Base-by-base conservation (phyloP, 2,797 vertebrate genomes). In the Anableps anableps region DNA sequence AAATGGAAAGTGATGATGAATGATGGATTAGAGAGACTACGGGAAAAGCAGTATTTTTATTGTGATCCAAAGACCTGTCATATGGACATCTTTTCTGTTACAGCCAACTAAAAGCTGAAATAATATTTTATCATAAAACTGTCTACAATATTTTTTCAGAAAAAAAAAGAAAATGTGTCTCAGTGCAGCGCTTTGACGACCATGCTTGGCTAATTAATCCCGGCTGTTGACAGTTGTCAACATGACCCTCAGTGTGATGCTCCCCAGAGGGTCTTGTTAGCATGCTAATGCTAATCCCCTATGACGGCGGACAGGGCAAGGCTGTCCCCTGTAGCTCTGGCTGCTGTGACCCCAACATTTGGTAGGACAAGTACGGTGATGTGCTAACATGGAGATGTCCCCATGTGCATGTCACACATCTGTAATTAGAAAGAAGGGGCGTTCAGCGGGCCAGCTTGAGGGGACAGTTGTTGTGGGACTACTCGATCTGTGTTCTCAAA, bases 231-330 rank as follows among this genome's bases (percentile, higher is more conserved):
- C 94, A 93, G 88, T 93, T 92, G 90, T 94, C 91, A 92, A 83
- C 74, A 60, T 91, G 90, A 92, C 93, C 90, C 92, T 88, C 89
- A 81, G 83, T 86, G 14, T 72, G 51, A 81, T 23, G 29, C 72
- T 88, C 80, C 94, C 94, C 86, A 5, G 38, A 87, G 94, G 91
- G 86, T 86, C 85, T 90, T 89, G 93, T 94, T 94, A 94, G 90
- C 93, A 94, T 94, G 92, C 92, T 94, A 95, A 93, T 93, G 92
- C 90, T 96, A 96, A 96, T 95, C 90, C 86, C 88, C 86, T 78
- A 90, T 95, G 95, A 96, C 94, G 90, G 93, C 88, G 90, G 89
- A 92, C 88, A 93, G 94, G 93, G 90, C 89, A 90, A 60, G 83
- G 83, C 91, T 90, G 93, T 94, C 93, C 94, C 94, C 93, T 84